phyloP scores from a whole-genome alignment of 2,888 invertebrate genomes.

The Ernsta delagoae region DNA sequence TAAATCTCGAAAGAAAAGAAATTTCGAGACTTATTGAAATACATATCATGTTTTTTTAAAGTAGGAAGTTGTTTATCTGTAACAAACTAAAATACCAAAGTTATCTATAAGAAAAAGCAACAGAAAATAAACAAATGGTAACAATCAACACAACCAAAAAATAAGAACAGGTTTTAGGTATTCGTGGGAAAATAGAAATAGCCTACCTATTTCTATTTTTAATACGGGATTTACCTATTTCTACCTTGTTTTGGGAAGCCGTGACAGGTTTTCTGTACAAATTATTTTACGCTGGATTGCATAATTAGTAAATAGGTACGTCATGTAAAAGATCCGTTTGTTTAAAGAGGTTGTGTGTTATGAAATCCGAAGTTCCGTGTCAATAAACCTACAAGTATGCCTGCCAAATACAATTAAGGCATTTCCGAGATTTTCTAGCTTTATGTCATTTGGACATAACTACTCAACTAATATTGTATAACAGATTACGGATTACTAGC shows the following conservation, averaged over 20 bases:
- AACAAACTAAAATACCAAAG: no score
- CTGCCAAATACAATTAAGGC: background rate
- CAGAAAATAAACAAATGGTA: no score
- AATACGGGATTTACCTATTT: conserved; percentile 4
- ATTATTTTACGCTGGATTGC: conserved; percentile 3
- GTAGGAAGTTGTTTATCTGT: no score
- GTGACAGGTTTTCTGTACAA: conserved; percentile 13
- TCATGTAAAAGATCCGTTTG: background rate
- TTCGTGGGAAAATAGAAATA: no score
- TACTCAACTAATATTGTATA: background rate
- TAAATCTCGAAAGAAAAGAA: no score
- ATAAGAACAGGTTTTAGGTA: no score
- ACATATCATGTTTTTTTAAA: no score
- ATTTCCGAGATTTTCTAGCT: conserved; percentile 1
- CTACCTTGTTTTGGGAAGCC: conserved; percentile 18
- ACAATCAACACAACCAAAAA: no score
- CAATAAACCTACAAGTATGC: background rate
- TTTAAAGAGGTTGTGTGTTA: conserved; percentile 7
- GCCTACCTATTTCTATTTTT: background rate
- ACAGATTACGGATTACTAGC: no score
- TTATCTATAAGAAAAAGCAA: no score
- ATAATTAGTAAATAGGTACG: conserved; percentile 8
- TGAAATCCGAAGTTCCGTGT: conserved; percentile 4
- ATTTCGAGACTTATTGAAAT: no score
- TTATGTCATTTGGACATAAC: background rate